Conservation (phyloP, 2,797 vertebrate species). For the Centropyge bicolor region DNA sequence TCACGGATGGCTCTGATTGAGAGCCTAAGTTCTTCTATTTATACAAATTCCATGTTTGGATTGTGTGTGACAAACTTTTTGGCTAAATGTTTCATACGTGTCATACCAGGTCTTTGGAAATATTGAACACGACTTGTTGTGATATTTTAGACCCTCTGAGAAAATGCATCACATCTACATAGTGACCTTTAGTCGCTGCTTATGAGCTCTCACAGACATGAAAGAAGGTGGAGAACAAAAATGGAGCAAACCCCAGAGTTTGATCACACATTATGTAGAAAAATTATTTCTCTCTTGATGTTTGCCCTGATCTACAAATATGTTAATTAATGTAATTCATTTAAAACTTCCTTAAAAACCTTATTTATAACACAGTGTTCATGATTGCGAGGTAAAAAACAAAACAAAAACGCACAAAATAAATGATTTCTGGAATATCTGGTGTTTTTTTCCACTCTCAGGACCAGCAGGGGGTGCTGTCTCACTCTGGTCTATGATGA, state of each 20-base stretch:
- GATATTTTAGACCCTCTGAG: background rate
- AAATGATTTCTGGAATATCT: background rate
- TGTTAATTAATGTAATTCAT: background rate
- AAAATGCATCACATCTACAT: background rate
- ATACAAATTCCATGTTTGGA: constrained; percentile 17
- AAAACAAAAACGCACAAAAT: too few relatives aligned
- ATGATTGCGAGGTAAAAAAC: background rate
- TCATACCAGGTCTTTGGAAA: background rate
- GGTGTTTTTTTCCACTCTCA: background rate
- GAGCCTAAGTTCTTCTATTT: constrained; percentile 33
- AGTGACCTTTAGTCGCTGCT: background rate
- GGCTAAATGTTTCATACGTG: constrained; percentile 16
- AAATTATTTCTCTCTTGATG: background rate
- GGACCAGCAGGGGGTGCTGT: constrained; percentile 28
- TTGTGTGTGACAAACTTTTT: background rate
- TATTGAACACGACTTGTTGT: background rate
- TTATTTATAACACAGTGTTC: background rate
- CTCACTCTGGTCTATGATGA: rapidly evolving
- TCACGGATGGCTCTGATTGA: constrained; percentile 21
- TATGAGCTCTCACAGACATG: background rate
- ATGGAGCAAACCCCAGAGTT: background rate
- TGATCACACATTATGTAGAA: background rate
- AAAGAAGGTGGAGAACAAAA: background rate
- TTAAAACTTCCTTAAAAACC: background rate
- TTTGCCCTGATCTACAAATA: background rate